Base-by-base conservation (phyloP, 2,113 vertebrate genomes). In the Rhinolophus sinicus region DNA sequence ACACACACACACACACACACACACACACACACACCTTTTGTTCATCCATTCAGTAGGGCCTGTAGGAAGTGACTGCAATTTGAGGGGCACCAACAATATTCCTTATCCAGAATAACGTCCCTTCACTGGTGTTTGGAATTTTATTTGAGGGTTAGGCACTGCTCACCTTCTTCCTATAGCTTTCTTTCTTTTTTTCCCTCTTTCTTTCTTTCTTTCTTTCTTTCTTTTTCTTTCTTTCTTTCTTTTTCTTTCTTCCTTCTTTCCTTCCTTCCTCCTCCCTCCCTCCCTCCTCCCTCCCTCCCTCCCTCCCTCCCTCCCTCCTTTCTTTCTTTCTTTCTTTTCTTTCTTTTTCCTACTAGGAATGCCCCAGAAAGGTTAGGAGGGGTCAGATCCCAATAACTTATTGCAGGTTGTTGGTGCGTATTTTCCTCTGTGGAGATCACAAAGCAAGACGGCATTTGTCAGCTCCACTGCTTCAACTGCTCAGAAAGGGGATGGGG, bases 171-270 rank as follows among this genome's bases (percentile, higher is more conserved):
- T 60, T 70, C 58, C 90, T 75, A 19, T 3, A 81, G 64, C 33
- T 47, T 56, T 56, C 70, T 58, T 3, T 14, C 26, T 3, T 2
- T 21, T 3, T 28, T 14, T 4, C 7, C 28, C 2, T 69, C 21
- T 4, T n/a, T 40, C 19, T 6, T 11, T 62, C 60, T 12, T 16
- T 62, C 50, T 35, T 56, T 16, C 54, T 16, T 35, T 24, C 76
- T 2, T 15, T 56, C 21, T 6, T 35, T 35, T 3, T 7, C 19
- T 30, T 13, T 30, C 14, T 18, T 14, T 16, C 1, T 30, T 1
- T 5, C 2, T 0, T 1, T 7, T 11, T 10, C 33, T 12, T 70
- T 19, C 4, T 12, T 7, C 35, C 18, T 8, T n/a, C n/a, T 8
- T 10, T 69, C 67, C n/a, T 11, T 35, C 18, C n/a, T 5, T 69